Evolutionary conservation across 2,888 invertebrate genomes (phyloP).

Genomic region (Cephus pulcher): DNA sequence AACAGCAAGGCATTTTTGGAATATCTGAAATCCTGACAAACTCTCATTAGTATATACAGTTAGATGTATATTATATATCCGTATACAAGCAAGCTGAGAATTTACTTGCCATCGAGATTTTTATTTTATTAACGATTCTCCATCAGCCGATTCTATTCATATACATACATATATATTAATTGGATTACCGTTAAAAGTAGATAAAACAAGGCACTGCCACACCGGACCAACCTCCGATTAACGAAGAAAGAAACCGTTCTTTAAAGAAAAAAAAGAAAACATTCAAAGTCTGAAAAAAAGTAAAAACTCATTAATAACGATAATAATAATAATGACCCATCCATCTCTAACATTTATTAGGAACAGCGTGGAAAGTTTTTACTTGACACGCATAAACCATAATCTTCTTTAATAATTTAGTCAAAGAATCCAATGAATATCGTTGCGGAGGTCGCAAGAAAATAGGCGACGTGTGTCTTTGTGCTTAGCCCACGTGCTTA

Average conservation of each 20-base stretch:
- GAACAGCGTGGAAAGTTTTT: not conserved
- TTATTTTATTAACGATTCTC: not conserved
- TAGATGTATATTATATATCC: not conserved
- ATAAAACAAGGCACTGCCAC: slow-evolving; percentile 40
- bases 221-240: slow-evolving; percentile 38
- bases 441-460: not conserved
- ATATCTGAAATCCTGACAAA: not conserved
- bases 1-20: not conserved
- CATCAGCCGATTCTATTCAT: not conserved
- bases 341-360: not conserved
- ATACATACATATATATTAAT: not conserved
- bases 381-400: not conserved
- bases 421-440: not conserved
- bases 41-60: not conserved
- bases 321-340: slow-evolving; percentile 8
- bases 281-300: not conserved
- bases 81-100: not conserved
- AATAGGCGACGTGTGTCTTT: slow-evolving; percentile 44
- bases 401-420: not conserved
- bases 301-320: slow-evolving; percentile 12
- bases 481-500: slow-evolving; percentile 45
- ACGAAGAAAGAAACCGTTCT: slow-evolving; percentile 21
- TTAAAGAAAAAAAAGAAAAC: slow-evolving; percentile 8
- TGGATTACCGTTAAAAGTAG: not conserved
- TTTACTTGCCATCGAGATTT: not conserved